These are phyloP conservation scores for Falco concolor DNA, from an alignment of 2,797 vertebrate genomes.

Conservation along the genomic window DNA sequence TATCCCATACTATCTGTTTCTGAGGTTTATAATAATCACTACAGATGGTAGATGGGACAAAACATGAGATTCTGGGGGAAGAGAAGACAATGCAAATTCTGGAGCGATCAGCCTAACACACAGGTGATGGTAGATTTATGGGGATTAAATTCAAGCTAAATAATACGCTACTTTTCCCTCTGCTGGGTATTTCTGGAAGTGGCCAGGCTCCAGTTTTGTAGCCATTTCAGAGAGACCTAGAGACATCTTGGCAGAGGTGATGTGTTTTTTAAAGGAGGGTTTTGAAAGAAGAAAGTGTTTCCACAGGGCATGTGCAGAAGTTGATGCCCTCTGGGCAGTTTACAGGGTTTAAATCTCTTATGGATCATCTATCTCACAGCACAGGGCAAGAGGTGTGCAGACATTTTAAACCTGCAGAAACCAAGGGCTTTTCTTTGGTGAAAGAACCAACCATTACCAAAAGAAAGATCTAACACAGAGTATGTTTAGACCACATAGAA, in stretches of 20 bases:
- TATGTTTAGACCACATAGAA: not conserved
- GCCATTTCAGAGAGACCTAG: not conserved
- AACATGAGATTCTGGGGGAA: not conserved
- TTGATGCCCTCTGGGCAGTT: not conserved
- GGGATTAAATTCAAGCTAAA: not conserved
- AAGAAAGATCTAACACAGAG: not conserved
- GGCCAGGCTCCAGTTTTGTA: not conserved
- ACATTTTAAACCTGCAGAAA: not conserved
- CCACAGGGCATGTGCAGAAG: not conserved
- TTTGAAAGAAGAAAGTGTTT: not conserved
- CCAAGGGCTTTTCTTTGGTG: not conserved
- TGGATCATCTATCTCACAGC: not conserved
- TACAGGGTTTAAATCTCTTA: not conserved
- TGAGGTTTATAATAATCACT: not conserved
- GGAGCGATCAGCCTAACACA: not conserved
- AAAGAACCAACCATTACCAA: not conserved
- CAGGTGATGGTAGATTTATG: accelerated
- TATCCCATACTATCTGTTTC: not conserved
- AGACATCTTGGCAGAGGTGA: not conserved
- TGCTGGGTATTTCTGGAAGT: not conserved
- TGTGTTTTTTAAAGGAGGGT: not conserved
- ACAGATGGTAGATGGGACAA: not conserved
- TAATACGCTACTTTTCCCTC: not conserved
- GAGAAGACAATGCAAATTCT: not conserved
- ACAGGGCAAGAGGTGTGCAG: not conserved